Base-by-base conservation (phyloP, 2,113 vertebrate genomes). In the Tenrec ecaudatus region DNA sequence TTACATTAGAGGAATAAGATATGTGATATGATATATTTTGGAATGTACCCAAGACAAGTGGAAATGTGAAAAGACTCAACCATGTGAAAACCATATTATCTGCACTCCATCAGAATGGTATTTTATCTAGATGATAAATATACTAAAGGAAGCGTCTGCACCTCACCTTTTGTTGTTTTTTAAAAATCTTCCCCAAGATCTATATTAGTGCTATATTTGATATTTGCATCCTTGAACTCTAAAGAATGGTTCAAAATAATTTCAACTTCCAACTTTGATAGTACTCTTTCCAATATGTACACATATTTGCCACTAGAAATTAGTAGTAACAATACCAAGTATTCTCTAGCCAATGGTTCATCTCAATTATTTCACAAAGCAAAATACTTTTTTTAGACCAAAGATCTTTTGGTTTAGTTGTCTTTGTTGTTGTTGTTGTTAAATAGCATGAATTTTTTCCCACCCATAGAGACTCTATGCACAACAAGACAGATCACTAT, bases 61-160 rank as follows among this genome's bases (percentile, higher is more conserved):
- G 25, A 62, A 91, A 93, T 57, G 4, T 83, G 29, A 57, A 85
- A 47, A 88, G 25, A 36, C 43, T 6, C 29, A 6, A 31, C 62
- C 75, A 3, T 79, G 16, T 9, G 81, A 82, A 64, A 19, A 91
- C 3, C 1, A n/a, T 38, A 79, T 86, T 82, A 27, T 58, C 29
- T 36, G 12, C 60, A 58, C 80, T 86, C 40, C 9, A 75, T 76
- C 19, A 66, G 71, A 90, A 88, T 89, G 78, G 3, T 43, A 27
- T 36, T 69, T 31, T 78, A 38, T 40, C 31, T 81, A 11, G 12
- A 25, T 58, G 27, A 7, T 33, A 80, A 83, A 40, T n/a, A 86
- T 77, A 7, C 31, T 66, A 47, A n/a, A 14, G 5, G 3, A 0
- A 9, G 0, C 2, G 0, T 15, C 29, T 66, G 17, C 0, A 57